phyloP scores from a whole-genome alignment of 2,888 invertebrate species.

The Drosophila percnosoma region DNA sequence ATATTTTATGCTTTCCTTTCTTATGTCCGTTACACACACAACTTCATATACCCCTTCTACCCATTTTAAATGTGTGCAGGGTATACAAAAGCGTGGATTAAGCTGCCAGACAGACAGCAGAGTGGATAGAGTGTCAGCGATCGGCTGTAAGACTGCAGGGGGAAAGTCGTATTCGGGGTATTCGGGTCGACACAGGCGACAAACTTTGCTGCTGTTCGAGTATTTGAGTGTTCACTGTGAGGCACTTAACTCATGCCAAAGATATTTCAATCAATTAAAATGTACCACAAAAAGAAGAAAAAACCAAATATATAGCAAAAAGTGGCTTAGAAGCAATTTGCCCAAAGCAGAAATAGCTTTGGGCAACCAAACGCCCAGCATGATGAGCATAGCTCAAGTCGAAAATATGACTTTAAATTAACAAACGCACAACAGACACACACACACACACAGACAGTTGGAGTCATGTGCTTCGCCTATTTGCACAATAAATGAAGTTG shows the following conservation, averaged over 20 bases:
- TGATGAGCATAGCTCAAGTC: slow-evolving; percentile 47
- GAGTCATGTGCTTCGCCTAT: slow-evolving; percentile 67
- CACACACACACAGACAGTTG: slow-evolving; percentile 8
- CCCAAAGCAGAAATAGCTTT: slow-evolving; percentile 30
- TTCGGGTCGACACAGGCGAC: neutral
- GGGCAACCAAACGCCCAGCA: slow-evolving; percentile 34
- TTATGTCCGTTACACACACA: neutral
- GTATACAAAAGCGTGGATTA: slow-evolving; percentile 38
- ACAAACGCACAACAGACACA: slow-evolving; percentile 22
- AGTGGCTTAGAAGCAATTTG: slow-evolving; percentile 30
- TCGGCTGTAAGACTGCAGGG: neutral
- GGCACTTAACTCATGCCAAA: slow-evolving; percentile 20
- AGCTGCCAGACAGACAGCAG: slow-evolving; percentile 21
- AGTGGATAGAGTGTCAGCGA: neutral
- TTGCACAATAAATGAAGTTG: slow-evolving; percentile 79
- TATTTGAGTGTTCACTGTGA: slow-evolving; percentile 14
- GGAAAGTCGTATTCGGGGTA: neutral
- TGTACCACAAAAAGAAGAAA: slow-evolving; percentile 6
- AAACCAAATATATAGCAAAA: slow-evolving; percentile 9
- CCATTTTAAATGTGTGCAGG: neutral
- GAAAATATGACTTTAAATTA: slow-evolving; percentile 69
- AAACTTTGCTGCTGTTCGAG: slow-evolving; percentile 4
- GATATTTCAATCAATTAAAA: slow-evolving; percentile 77
- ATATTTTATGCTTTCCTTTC: neutral
- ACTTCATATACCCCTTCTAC: neutral